Conservation (phyloP, 2,113 vertebrate genomes). For the Erpornis zantholeuca region DNA sequence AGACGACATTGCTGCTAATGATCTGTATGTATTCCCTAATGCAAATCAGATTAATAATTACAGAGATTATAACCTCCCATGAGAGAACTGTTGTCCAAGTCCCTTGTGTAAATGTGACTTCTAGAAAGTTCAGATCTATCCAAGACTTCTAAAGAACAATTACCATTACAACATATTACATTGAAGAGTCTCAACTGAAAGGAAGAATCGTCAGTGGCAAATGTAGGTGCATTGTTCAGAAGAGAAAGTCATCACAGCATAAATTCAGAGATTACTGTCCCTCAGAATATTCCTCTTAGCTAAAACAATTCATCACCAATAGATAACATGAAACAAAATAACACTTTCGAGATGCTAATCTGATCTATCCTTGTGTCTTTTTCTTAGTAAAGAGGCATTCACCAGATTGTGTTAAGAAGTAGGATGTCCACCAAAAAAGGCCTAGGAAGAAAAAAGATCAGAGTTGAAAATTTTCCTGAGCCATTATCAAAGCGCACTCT, state of each 20-base stretch:
- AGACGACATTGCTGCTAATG: background rate
- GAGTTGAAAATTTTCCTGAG: background rate
- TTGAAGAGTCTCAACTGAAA: background rate
- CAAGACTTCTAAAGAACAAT: background rate
- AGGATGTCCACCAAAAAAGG: background rate
- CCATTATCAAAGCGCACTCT: background rate
- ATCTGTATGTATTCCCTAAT: background rate
- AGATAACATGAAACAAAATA: background rate
- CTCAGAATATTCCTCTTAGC: background rate
- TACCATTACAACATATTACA: background rate
- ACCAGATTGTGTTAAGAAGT: background rate
- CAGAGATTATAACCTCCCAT: background rate
- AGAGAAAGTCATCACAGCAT: background rate
- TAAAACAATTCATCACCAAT: background rate
- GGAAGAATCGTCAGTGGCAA: background rate
- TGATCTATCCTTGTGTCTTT: background rate
- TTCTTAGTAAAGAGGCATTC: background rate
- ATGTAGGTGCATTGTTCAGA: background rate
- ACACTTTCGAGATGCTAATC: background rate
- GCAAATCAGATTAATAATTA: constrained; percentile 21
- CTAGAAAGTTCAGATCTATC: background rate
- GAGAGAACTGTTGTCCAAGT: background rate
- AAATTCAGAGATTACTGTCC: background rate
- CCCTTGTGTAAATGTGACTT: background rate
- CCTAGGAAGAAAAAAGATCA: background rate